Conservation (phyloP, 2,888 invertebrate genomes). For the Euzetes globulus region DNA sequence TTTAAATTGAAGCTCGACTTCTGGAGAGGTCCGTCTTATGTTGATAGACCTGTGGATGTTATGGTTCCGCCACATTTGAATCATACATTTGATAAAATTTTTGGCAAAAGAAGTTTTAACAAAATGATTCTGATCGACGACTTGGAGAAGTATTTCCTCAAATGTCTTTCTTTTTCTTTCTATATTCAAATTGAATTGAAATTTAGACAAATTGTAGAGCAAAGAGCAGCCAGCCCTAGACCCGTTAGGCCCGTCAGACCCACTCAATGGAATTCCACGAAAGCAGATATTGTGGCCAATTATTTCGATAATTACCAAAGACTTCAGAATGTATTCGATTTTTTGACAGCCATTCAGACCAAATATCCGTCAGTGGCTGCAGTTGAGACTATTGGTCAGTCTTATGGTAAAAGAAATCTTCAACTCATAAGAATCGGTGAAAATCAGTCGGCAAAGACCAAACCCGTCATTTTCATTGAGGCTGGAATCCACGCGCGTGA, state of each 20-base stretch:
- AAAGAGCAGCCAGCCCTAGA: background rate
- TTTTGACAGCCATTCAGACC: constrained; percentile 60
- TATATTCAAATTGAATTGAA: background rate
- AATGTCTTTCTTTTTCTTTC: too few species aligned
- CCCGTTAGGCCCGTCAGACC: background rate
- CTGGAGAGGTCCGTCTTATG: constrained; percentile 36
- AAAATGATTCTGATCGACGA: constrained; percentile 68
- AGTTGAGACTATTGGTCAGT: constrained; percentile 62
- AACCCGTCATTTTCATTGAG: constrained; percentile 71
- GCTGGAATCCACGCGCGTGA: constrained; percentile 60
- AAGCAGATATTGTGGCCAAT: constrained; percentile 2
- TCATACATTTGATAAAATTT: constrained; percentile 56
- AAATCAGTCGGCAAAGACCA: constrained; percentile 44
- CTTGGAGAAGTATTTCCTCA: constrained; percentile 49
- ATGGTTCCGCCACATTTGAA: constrained; percentile 61
- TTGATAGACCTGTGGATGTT: constrained; percentile 46
- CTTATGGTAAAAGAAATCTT: constrained; percentile 63
- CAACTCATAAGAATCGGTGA: constrained; percentile 55
- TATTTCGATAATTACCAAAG: constrained; percentile 28
- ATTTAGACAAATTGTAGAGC: background rate
- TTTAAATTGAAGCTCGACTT: constrained; percentile 37
- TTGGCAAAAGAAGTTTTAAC: constrained; percentile 58
- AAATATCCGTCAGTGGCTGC: constrained; percentile 58
- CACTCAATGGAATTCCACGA: background rate
- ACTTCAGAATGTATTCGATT: constrained; percentile 56